Base-by-base conservation (phyloP, 1,140 invertebrate species). In the Anadara kagoshimensis region DNA sequence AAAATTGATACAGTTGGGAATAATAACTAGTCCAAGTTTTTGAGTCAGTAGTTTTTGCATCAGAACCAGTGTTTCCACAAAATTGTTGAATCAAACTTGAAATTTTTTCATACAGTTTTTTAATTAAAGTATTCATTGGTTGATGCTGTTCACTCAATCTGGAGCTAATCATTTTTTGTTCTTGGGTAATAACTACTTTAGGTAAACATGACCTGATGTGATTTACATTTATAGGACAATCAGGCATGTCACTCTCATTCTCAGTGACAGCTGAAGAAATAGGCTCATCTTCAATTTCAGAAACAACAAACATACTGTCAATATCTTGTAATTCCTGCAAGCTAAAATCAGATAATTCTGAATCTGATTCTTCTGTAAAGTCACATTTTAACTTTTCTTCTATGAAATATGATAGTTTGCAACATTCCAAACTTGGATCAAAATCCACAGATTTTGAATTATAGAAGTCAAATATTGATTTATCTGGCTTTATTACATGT, bases 401-500 rank as follows among this genome's bases (percentile, higher is more conserved):
- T 0, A 59, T 5, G 1, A 41, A 59, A 59, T 41, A 59, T 41
- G 57, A 41, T 5, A 59, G 36, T 18, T 59, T 58, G 26, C 65
- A 68, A 44, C 65, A 68, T 18, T 68, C 43, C n/a, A 68, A 68
- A 68, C 29, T 45, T 20, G 29, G 49, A 14, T 10, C 14, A 45
- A 68, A 69, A 1, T 29, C 8, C 12, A 16, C n/a, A 12, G n/a
- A 36, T 22, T 59, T 11, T 43, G 1, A 16, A 5, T 66, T 56
- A 65, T 44, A 58, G 51, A 72, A 72, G 10, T 58, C 29, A 49
- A 58, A 65, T 20, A 59, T 1, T 14, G 22, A 18, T 8, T 18
- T 8, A 16, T 68, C 56, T 18, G 65, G 76, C 36, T 59, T 53
- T 5, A 69, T 54, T n/a, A 73, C 62, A 16, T 36, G 45, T n/a